Evolutionary conservation across 2,888 invertebrate species (phyloP), one percentile per base, ranked within the genome.

Genomic region (Pyrrhia umbra): DNA sequence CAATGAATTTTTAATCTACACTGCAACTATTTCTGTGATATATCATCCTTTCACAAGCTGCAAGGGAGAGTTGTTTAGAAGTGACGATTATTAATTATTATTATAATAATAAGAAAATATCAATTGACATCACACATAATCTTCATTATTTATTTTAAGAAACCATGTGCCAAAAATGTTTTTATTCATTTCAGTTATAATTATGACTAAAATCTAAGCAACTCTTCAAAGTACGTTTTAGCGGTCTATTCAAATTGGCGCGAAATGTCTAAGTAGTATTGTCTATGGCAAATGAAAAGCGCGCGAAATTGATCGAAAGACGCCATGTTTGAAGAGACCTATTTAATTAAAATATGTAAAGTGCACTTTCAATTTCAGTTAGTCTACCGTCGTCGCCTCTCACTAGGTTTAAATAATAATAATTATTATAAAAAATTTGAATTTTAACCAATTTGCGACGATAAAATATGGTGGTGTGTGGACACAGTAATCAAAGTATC

Each of bases 321-420:
- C 66, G 67, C 75, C 81, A 75, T 79, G 46, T 80, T 74, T 65
- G 56, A 65, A 73, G 71, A 68, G 6, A 79, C 45, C 67, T 55
- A 64, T 77, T 69, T 43, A 72, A 80, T 82, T 77, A 72, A 80
- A 81, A 61, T 79, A 80, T 81, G 80, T 69, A 80, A 88, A 88
- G 84, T 88, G 92, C 92, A 92, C 92, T 90, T 88, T 90, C 80
- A 79, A 85, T 85, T 81, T 80, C 80, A 85, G 84, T 77, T 78
- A 79, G 74, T 78, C 58, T 85, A 85, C 84, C 84, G 73, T 88
- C 81, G 80, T 89, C 86, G 87, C 88, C 86, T 88, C 85, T 89
- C 88, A 87, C 86, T 89, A 87, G 88, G 65, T 68, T 76, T 81
- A 82, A 81, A 80, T 81, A 79, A 80, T 77, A 79, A 80, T 77